Percentiles rank a stretch among this genome's conserved stretches.
Evolutionary conservation across 2,888 invertebrate genomes (phyloP).

Genomic region (Anagyrus pseudococci): DNA sequence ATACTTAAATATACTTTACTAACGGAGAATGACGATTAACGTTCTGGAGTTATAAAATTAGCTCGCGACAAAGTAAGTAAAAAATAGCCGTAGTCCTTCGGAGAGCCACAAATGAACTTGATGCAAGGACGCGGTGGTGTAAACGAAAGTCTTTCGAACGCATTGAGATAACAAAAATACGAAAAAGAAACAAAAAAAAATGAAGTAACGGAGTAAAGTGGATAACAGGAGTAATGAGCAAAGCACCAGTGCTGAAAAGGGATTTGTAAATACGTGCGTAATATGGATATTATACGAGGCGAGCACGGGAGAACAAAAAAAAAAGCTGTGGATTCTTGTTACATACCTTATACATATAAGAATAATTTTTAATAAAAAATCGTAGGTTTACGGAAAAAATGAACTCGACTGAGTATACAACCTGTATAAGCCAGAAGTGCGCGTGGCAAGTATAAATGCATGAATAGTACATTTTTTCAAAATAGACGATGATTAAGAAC

Average conservation of each 20-base stretch:
- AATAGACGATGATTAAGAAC: neutral
- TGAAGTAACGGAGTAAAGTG: neutral
- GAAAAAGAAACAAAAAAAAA: conserved; percentile 1
- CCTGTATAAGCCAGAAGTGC: conserved; percentile 25
- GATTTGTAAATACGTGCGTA: conserved; percentile 34
- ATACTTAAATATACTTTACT: conserved; percentile 30
- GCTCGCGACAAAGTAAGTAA: too few species aligned
- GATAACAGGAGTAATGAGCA: too few species aligned
- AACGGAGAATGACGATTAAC: conserved; percentile 9
- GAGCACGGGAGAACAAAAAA: conserved; percentile 17
- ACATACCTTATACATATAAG: conserved; percentile 45
- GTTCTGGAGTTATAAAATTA: too few species aligned
- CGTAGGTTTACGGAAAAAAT: conserved; percentile 21
- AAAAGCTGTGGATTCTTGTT: conserved; percentile 46
- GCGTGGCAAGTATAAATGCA: too few species aligned
- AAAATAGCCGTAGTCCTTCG: too few species aligned
- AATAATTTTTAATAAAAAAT: conserved; percentile 32
- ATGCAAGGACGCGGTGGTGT: conserved; percentile 5
- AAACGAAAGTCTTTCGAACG: conserved; percentile 33
- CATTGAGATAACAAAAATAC: conserved; percentile 6
- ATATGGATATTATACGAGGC: conserved; percentile 16
- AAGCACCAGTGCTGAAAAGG: too few species aligned
- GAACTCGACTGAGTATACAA: conserved; percentile 21
- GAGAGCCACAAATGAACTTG: too few species aligned
- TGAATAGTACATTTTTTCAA: neutral